phyloP scores from a whole-genome alignment of 2,888 invertebrate species.

The Coelopa pilipes region DNA sequence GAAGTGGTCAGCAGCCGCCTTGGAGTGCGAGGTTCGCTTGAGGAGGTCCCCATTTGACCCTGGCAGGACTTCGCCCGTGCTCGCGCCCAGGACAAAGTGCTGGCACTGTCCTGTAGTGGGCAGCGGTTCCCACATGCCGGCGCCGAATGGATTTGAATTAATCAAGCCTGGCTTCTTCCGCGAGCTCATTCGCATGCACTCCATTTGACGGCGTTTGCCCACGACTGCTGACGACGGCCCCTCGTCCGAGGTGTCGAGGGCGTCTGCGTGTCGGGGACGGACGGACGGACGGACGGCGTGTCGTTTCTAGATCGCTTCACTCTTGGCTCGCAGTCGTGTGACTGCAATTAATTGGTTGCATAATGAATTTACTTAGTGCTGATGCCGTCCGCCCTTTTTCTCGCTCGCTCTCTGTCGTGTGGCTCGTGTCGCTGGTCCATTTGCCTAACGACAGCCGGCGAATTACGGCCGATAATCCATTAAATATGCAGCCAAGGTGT shows the following conservation, averaged over 20 bases:
- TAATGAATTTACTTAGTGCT: constrained; percentile 34
- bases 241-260: background rate
- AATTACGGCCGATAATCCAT: constrained; percentile 18
- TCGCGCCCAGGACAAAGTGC: constrained; percentile 35
- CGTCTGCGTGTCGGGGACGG: constrained; percentile 3
- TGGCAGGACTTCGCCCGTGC: constrained; percentile 42
- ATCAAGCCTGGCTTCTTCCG: constrained; percentile 50
- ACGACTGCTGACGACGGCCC: background rate
- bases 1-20: too few relatives aligned
- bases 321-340: constrained; percentile 23
- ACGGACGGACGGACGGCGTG: background rate
- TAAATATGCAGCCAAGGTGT: constrained; percentile 5
- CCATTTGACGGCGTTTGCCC: background rate
- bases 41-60: background rate
- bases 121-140: constrained; percentile 37
- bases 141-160: constrained; percentile 57
- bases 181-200: background rate
- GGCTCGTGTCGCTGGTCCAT: background rate
- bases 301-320: background rate
- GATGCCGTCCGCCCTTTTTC: background rate
- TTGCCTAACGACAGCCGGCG: background rate
- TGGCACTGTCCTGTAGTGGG: background rate
- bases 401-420: background rate
- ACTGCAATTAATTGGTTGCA: constrained; percentile 34
- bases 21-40: too few relatives aligned